Evolutionary conservation across 2,888 invertebrate genomes (phyloP), one percentile per base, ranked within the genome.

Genomic region (Cheilosia urbana): DNA sequence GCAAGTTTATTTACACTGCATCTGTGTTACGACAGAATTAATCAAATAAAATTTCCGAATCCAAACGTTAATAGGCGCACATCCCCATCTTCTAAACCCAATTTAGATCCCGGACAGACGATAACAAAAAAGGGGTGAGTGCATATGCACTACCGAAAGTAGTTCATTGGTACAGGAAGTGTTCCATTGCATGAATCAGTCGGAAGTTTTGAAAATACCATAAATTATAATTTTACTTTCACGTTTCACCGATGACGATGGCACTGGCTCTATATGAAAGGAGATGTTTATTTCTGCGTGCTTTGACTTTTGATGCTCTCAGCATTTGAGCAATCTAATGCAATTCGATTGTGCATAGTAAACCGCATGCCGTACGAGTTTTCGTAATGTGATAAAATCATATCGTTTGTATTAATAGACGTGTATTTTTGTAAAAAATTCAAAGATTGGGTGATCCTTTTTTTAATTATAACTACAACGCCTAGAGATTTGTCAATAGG

Each of bases 131-230:
- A 53, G 51, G 73, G 79, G 66, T 73, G 53, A 42, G 47, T 79
- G 65, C 73, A 60, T 66, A 53, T 45, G 57, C 49, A 40, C 27
- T 34, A 9, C 37, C 27, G 60, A 69, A 77, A 68, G 45, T 63
- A 62, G 69, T 69, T 55, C 77, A 69, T 57, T 68, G 51, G 42
- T 53, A 68, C 60, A 77, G 77, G 77, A 77, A 77, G 60, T 71
- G 15, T 57, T 63, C 27, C 27, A 78, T 62, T 69, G 11, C 62
- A 55, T 21, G 55, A 47, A 60, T 37, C 42, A 37, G 37, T 69
- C 55, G 69, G 63, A 71, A 53, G 63, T 63, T 65, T 65, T 51
- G 4, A 51, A 65, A 65, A 51, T 24, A n/a, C 15, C 65, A 49
- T 65, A 65, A 65, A 65, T 51, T 65, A 40, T 37, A 37, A 51